A percentile compares a stretch with the other conserved stretches of the same genome.
Conservation (phyloP, 2,888 invertebrate species). For the Synanthedon formicaeformis region DNA sequence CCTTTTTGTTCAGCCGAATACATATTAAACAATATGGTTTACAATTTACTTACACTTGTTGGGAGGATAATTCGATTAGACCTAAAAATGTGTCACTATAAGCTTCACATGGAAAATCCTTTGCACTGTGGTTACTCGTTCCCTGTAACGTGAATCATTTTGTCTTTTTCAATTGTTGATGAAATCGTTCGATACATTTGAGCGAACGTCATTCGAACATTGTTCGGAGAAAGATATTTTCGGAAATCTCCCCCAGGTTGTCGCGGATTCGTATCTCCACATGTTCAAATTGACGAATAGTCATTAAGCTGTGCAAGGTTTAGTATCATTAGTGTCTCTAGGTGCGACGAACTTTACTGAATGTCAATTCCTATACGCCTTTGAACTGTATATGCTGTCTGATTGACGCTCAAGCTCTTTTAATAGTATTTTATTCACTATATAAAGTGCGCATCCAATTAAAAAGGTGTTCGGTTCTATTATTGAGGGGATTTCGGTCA, state of each 20-base stretch:
- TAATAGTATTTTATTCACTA: not conserved
- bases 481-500: too few relatives aligned
- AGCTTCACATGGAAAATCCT: not conserved
- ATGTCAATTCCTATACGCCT: not conserved
- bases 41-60: too few relatives aligned
- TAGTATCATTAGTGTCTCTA: not conserved
- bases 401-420: not conserved
- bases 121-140: not conserved
- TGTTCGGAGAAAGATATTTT: constrained; percentile 31
- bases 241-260: constrained; percentile 49
- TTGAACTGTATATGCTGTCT: not conserved
- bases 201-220: not conserved
- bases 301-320: constrained; percentile 2
- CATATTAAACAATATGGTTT: too few relatives aligned
- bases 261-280: constrained; percentile 21
- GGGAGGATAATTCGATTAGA: too few relatives aligned
- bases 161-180: not conserved
- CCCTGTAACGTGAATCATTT: not conserved
- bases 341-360: not conserved
- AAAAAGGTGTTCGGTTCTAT: too few relatives aligned
- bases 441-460: not conserved
- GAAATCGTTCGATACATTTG: not conserved
- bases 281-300: constrained; percentile 8
- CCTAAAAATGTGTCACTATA: too few relatives aligned
- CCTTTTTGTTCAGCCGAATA: too few relatives aligned